A percentile compares a stretch with the other conserved stretches of the same genome.
phyloP scores from a whole-genome alignment of 64 coral and sea anemone species.

The Astreopora myriophthalma region DNA sequence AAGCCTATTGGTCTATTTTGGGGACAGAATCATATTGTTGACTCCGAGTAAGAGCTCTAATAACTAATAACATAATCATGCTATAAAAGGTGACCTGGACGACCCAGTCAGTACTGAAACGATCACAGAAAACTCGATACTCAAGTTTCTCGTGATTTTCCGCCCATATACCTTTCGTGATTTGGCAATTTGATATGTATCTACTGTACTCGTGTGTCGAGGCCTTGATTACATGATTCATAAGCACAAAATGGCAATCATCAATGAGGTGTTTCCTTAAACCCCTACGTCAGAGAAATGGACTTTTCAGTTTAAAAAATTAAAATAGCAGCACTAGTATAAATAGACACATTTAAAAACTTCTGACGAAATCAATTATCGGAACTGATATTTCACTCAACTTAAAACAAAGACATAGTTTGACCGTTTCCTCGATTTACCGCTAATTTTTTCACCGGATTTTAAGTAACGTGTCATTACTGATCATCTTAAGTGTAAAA shows the following conservation, averaged over 20 bases:
- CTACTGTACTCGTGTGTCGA: background rate
- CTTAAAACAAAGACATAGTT: background rate
- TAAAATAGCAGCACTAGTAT: background rate
- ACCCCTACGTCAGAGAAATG: background rate
- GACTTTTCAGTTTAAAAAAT: background rate
- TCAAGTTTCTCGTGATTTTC: background rate
- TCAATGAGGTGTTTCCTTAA: background rate
- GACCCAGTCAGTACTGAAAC: background rate
- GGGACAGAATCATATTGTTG: background rate
- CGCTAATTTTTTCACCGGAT: background rate
- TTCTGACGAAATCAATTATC: background rate
- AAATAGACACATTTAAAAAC: background rate
- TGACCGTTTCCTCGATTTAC: background rate
- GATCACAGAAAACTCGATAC: background rate
- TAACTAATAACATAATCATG: background rate
- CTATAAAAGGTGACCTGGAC: background rate
- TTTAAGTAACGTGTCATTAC: background rate
- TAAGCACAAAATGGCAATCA: background rate
- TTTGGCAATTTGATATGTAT: background rate
- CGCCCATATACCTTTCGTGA: background rate
- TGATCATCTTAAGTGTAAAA: background rate
- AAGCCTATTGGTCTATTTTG: slow-evolving; percentile 3
- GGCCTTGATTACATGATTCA: background rate
- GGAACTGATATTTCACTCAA: background rate
- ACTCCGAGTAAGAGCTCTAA: background rate